Evolutionary conservation across 2,888 invertebrate genomes (phyloP).

Genomic region (Mythimna ferrago): DNA sequence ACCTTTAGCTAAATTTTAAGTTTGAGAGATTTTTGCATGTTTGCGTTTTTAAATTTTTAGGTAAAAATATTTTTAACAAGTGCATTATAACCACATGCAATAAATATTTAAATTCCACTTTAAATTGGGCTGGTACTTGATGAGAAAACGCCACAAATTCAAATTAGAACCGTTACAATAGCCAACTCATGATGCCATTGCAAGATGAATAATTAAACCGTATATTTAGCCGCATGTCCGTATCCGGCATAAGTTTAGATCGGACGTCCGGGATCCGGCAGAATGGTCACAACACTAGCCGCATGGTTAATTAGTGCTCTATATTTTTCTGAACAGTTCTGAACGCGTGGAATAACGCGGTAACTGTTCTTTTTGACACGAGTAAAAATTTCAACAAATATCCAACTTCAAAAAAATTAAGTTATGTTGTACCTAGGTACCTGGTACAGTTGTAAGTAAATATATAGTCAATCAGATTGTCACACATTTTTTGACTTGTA

Average conservation of each 20-base stretch:
- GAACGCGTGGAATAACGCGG: conserved; percentile 7
- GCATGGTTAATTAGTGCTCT: conserved; percentile 38
- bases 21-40: too few species aligned
- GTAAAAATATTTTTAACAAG: too few species aligned
- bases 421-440: background rate
- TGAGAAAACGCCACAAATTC: conserved; percentile 18
- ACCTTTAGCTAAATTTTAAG: too few species aligned
- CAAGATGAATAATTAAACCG: conserved; percentile 57
- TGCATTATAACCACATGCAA: background rate
- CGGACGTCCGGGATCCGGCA: conserved; percentile 60
- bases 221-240: conserved; percentile 52
- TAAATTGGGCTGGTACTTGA: background rate
- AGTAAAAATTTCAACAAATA: background rate
- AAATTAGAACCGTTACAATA: conserved; percentile 36
- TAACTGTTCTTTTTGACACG: background rate
- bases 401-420: too few species aligned
- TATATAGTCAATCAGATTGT: background rate
- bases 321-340: conserved; percentile 43
- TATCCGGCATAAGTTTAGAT: conserved; percentile 59
- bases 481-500: too few species aligned
- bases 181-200: conserved; percentile 27
- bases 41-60: too few species aligned
- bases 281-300: conserved; percentile 45
- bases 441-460: too few species aligned
- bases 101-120: conserved; percentile 8